Conservation (phyloP, 2,888 invertebrate species). For the Sinopyrophorus schimmeli region DNA sequence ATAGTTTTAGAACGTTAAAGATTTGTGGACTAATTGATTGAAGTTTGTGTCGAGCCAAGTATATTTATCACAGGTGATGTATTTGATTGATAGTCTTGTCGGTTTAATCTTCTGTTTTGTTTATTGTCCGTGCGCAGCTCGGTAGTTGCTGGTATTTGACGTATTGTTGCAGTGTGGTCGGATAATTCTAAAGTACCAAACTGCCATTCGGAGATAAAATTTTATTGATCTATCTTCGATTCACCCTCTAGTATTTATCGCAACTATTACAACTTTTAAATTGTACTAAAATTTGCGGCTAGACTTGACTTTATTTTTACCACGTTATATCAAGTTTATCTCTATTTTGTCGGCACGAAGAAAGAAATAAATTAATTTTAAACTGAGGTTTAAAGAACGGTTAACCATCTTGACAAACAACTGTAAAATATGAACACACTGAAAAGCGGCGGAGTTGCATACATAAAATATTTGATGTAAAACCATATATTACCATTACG, state of each 20-base stretch:
- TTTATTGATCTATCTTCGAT: no score
- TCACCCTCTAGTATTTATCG: no score
- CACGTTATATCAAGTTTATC: slow-evolving; percentile 30
- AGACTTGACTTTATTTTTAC: no score
- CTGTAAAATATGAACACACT: slow-evolving; percentile 50
- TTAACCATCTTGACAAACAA: slow-evolving; percentile 52
- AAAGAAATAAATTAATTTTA: slow-evolving; percentile 50
- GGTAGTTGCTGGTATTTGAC: slow-evolving; percentile 41
- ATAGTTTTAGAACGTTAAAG: slow-evolving; percentile 14
- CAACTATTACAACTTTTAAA: no score
- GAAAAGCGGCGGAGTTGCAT: slow-evolving; percentile 44
- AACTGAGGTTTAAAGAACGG: slow-evolving; percentile 44
- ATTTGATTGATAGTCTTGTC: slow-evolving; percentile 45
- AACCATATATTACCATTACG: slow-evolving; percentile 35
- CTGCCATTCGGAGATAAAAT: no score
- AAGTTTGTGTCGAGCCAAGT: slow-evolving; percentile 13
- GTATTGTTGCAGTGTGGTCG: slow-evolving; percentile 35
- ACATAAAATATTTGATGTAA: slow-evolving; percentile 38
- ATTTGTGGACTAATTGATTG: slow-evolving; percentile 20
- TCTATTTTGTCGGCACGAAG: slow-evolving; percentile 33
- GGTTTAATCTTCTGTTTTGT: slow-evolving; percentile 43
- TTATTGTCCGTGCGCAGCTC: slow-evolving; percentile 41
- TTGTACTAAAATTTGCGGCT: no score
- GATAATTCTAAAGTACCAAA: no score
- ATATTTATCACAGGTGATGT: slow-evolving; percentile 40